Base-by-base conservation (phyloP, 2,113 vertebrate genomes). In the Oncorhynchus mykiss region DNA sequence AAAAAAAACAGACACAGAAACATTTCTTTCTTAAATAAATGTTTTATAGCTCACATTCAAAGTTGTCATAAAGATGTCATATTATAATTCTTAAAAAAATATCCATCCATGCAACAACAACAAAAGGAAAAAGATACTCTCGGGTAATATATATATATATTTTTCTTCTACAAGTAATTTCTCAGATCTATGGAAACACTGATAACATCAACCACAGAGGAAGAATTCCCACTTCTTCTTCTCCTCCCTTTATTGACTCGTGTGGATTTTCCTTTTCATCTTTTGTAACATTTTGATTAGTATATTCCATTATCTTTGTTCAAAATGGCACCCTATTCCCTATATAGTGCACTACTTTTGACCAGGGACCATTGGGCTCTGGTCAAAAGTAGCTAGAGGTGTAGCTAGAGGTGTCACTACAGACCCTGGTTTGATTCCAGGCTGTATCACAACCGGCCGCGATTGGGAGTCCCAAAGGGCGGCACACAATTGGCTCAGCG, bases 1-100 rank as follows among this genome's bases (percentile, higher is more conserved):
- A 27, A 70, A 49, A 70, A 9, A 49, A 70, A 5, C 2, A 0
- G 12, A 45, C 18, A 18, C n/a, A 86, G 72, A 67, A 18, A 54
- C 13, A 20, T 66, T 49, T 54, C 0, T 77, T 87, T 76, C 78
- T 88, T 85, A 89, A 87, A 87, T 83, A 87, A 89, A 87, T 78
- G 71, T 83, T 86, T 87, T 87, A 85, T 85, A 87, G 79, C 65
- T 87, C 85, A 89, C 87, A 89, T 89, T 89, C 84, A 89, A 87
- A 86, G 76, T 79, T 86, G 86, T 89, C 82, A 84, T 85, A 84
- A 84, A 82, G 79, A 74, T 85, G 75, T 80, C 60, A 82, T 81
- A 73, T 78, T 84, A 84, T 84, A 84, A 73, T 76, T 72, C 69
- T 86, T 82, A 85, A 85, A 88, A 89, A 88, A 87, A 89, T 84